phyloP scores from a whole-genome alignment of 2,888 invertebrate species.

The Julus scandinavius region DNA sequence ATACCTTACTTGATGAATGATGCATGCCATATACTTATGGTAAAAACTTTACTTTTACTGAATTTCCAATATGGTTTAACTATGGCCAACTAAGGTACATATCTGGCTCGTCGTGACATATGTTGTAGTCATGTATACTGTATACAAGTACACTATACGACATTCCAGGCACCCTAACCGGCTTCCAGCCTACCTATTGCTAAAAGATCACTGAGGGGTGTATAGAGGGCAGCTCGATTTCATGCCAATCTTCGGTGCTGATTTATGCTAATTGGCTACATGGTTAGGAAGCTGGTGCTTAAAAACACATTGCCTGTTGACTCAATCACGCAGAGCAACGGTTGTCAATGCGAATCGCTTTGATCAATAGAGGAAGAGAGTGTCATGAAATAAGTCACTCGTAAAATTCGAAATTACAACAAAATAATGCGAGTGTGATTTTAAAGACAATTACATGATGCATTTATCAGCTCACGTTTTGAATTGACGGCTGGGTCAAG shows the following conservation, averaged over 20 bases:
- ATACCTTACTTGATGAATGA: no score
- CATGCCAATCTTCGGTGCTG: not conserved
- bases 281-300: slow-evolving; percentile 16
- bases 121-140: no score
- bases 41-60: no score
- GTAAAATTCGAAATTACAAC: not conserved
- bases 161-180: no score
- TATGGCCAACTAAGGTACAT: no score
- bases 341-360: not conserved
- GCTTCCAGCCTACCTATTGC: not conserved
- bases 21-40: no score
- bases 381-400: slow-evolving; percentile 14
- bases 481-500: not conserved
- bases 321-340: not conserved
- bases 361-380: slow-evolving; percentile 17
- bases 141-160: no score
- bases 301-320: not conserved
- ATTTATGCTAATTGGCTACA: not conserved
- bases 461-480: not conserved
- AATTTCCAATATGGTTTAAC: no score
- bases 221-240: not conserved
- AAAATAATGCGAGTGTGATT: not conserved
- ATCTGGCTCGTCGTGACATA: no score
- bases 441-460: slow-evolving; percentile 14
- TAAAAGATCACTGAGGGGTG: not conserved